Percentiles rank a stretch among this genome's conserved stretches.
These are phyloP conservation scores for Lysandra coridon DNA, from an alignment of 2,888 invertebrate genomes.

Conservation along the genomic window DNA sequence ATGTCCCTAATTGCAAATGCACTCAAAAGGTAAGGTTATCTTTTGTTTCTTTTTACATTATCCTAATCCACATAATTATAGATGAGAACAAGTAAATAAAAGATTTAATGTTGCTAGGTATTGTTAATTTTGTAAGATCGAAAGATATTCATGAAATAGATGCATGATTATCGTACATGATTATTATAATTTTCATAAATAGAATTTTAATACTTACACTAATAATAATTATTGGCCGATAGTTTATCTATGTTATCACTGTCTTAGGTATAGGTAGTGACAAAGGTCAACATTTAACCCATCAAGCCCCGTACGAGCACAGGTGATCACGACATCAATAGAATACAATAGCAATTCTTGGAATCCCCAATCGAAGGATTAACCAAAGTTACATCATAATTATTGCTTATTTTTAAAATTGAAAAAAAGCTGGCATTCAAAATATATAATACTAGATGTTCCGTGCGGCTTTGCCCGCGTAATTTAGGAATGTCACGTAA, in stretches of 20 bases:
- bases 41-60: constrained; percentile 37
- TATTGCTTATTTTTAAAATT: neutral
- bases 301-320: no score
- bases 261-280: neutral
- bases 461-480: no score
- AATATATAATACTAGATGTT: no score
- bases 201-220: neutral
- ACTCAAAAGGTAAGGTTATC: constrained; percentile 86
- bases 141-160: neutral
- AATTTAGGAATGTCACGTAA: no score
- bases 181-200: neutral
- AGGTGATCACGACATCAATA: no score
- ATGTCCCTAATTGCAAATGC: constrained; percentile 89
- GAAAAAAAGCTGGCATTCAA: no score
- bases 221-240: neutral
- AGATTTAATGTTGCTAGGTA: constrained; percentile 3
- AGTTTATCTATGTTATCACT: constrained; percentile 3
- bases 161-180: constrained; percentile 7
- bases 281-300: neutral
- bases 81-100: constrained; percentile 1
- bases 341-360: no score
- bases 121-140: neutral
- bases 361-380: no score
- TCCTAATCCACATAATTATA: constrained; percentile 30
- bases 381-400: neutral